Evolutionary conservation across 2,888 invertebrate species (phyloP), one percentile per base, ranked within the genome.

Genomic region (Hesperia comma): DNA sequence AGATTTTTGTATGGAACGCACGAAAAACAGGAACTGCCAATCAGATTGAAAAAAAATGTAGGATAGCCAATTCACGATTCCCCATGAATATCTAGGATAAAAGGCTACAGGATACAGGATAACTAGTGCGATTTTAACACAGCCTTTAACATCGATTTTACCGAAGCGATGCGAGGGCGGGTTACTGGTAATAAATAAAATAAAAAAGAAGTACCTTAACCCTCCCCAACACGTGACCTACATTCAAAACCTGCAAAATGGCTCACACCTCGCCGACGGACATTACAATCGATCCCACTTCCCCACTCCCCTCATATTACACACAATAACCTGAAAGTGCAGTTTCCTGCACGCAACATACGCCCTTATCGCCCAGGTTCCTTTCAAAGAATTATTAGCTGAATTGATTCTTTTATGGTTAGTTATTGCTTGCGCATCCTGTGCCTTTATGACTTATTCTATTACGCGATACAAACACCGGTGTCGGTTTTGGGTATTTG

Each of bases 271-370:
- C 54, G 60, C 51, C 10, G 17, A 26, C 54, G 54, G 66, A 66
- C 66, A 66, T 66, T 66, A 60, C 41, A 53, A 66, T 66, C 60
- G 66, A 66, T 66, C 58, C 32, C 51, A 15, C 41, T 43, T 17
- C 15, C 26, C 51, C 15, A 8, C 12, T 37, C 37, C 37, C 12
- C 12, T 37, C 17, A 60, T 56, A 63, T 43, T 55, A 63, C 61
- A 64, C 51, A 51, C 61, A 61, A 61, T 61, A 61, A 61, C 60
- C 60, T 26, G 33, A 69, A 71, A 69, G 69, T 71, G 71, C 69
- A 67, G 68, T 71, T 67, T 51, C 69, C 40, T 61, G 69, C 71
- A 70, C 68, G 69, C 69, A 58, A 72, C 58, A 70, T 60, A 53
- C 68, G 61, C 55, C 63, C 66, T 64, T 70, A 66, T 55, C 53